phyloP scores from a whole-genome alignment of 2,797 vertebrate species.

The Onychomys leucogaster region DNA sequence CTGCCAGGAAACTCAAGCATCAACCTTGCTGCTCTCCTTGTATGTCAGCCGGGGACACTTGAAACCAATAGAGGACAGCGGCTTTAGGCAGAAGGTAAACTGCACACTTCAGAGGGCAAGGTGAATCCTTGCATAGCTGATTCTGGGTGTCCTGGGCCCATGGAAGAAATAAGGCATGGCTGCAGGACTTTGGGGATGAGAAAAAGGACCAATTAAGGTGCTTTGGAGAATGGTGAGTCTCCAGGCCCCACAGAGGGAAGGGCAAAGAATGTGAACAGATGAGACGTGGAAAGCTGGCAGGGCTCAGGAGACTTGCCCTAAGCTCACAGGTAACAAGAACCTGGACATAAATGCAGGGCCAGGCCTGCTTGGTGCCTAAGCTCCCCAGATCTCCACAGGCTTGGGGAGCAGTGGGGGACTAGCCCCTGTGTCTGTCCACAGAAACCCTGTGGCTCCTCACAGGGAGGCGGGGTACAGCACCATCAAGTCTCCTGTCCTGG shows the following conservation, averaged over 20 bases:
- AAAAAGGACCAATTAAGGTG: accelerated
- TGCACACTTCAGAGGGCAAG: background rate
- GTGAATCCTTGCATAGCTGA: accelerated
- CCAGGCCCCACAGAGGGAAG: background rate
- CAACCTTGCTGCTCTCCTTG: accelerated
- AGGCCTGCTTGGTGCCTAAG: background rate
- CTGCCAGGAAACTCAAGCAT: background rate
- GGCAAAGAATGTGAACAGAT: background rate
- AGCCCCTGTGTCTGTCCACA: background rate
- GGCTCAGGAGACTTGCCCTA: background rate
- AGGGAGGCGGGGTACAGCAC: background rate
- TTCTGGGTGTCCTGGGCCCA: background rate
- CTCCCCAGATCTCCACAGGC: background rate
- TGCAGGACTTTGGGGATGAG: background rate
- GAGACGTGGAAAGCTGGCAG: accelerated
- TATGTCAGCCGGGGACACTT: background rate
- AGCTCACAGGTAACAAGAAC: background rate
- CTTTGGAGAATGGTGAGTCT: background rate
- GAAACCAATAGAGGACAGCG: background rate
- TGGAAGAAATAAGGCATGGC: background rate
- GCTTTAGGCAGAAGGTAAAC: background rate
- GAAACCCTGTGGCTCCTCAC: background rate
- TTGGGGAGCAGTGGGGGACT: accelerated
- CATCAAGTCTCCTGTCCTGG: background rate
- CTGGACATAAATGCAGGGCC: background rate